Conservation (phyloP, 2,888 invertebrate genomes). For the Hylaea fasciaria region DNA sequence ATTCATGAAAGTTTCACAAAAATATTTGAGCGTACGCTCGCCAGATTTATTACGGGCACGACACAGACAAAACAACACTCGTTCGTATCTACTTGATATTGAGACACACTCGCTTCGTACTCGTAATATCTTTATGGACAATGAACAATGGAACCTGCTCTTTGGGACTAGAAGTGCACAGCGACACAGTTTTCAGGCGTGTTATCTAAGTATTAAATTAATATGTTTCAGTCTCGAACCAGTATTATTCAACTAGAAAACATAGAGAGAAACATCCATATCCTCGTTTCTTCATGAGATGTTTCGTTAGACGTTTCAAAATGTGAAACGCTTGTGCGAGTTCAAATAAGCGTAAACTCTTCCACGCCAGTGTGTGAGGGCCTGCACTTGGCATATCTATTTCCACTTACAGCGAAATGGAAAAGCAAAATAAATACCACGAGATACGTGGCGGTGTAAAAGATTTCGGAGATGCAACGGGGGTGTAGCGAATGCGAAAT, state of each 20-base stretch:
- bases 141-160: constrained; percentile 34
- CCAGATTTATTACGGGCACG: constrained; percentile 68
- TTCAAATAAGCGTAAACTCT: constrained; percentile 24
- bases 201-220: constrained; percentile 7
- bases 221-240: constrained; percentile 6
- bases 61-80: constrained; percentile 61
- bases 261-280: neutral
- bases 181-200: constrained; percentile 4
- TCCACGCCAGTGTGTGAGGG: constrained; percentile 20
- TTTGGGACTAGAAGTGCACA: constrained; percentile 16
- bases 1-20: constrained; percentile 84
- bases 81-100: constrained; percentile 57
- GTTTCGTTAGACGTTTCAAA: constrained; percentile 1
- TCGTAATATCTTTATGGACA: constrained; percentile 49
- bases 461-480: constrained; percentile 59
- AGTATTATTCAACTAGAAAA: neutral
- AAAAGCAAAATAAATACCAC: constrained; percentile 41
- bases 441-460: constrained; percentile 45
- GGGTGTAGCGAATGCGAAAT: constrained; percentile 65
- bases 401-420: constrained; percentile 40
- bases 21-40: constrained; percentile 74
- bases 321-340: constrained; percentile 1
- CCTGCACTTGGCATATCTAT: constrained; percentile 38
- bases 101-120: constrained; percentile 50
- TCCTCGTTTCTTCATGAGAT: neutral